Conservation (phyloP, 2,113 vertebrate genomes). For the Etheostoma spectabile region DNA sequence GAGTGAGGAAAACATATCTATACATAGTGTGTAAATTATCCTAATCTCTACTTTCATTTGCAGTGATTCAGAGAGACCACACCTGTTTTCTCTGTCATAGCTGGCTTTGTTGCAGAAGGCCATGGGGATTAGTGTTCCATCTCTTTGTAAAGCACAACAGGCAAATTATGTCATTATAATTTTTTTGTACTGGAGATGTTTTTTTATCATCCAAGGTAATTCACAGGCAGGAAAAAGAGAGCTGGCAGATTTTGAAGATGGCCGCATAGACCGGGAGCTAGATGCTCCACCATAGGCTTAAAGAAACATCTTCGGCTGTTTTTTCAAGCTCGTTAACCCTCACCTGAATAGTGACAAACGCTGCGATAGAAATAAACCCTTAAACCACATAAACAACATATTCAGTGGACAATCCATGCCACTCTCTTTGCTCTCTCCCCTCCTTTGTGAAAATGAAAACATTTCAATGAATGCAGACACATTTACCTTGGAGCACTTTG, state of each 20-base stretch:
- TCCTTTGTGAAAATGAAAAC: constrained; percentile 22
- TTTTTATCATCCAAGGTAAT: constrained; percentile 46
- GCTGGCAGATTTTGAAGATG: constrained; percentile 35
- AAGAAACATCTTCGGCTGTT: neutral
- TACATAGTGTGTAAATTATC: constrained; percentile 21
- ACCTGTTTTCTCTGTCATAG: constrained; percentile 11
- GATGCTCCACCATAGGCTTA: neutral
- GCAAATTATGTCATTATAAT: constrained; percentile 9
- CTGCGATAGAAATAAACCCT: neutral
- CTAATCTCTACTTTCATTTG: constrained; percentile 39
- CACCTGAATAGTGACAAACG: constrained; percentile 9
- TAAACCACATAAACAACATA: constrained; percentile 1
- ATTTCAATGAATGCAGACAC: constrained; percentile 22
- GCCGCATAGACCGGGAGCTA: constrained; percentile 10
- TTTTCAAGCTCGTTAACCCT: constrained; percentile 24
- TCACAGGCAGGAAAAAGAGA: constrained; percentile 31
- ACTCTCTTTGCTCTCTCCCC: constrained; percentile 21
- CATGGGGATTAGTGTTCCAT: neutral
- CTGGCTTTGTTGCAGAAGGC: constrained; percentile 10
- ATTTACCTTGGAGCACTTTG: constrained; percentile 4
- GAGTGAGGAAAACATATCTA: constrained; percentile 31
- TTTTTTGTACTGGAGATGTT: constrained; percentile 26
- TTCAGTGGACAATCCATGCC: constrained; percentile 21
- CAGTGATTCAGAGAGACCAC: constrained; percentile 17
- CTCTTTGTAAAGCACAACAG: constrained; percentile 32